Percentiles rank a stretch among this genome's conserved stretches.
Evolutionary conservation across 2,888 invertebrate genomes (phyloP).

Genomic region (Phorcus lineatus): DNA sequence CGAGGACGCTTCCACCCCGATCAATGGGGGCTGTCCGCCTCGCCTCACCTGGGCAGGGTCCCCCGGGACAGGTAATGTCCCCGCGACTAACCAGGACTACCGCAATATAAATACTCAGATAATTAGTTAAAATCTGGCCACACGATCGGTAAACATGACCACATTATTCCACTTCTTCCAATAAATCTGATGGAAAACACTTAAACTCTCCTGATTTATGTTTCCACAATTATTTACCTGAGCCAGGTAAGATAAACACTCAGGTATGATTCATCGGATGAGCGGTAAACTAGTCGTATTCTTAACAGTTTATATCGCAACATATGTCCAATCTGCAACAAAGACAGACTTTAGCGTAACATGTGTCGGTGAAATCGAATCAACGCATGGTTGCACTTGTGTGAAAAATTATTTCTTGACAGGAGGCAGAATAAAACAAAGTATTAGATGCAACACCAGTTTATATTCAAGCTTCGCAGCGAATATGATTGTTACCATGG

Average conservation of each 20-base stretch:
- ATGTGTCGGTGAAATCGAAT: not conserved
- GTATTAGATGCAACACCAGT: not conserved
- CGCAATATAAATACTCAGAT: not conserved
- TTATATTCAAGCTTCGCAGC: not conserved
- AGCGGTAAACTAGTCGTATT: not conserved
- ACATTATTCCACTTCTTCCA: not conserved
- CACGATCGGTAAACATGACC: constrained; percentile 12
- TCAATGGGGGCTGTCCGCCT: not conserved
- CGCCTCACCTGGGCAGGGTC: not conserved
- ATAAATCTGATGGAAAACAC: constrained; percentile 6
- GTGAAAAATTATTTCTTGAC: not conserved
- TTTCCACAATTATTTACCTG: constrained; percentile 2
- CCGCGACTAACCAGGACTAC: not conserved
- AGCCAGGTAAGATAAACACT: not conserved
- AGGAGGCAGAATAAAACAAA: constrained; percentile 10
- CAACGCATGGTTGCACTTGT: too few species aligned
- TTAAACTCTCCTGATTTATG: constrained; percentile 14
- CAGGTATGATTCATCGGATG: not conserved
- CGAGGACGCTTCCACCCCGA: not conserved
- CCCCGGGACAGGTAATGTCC: not conserved
- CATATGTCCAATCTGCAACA: not conserved
- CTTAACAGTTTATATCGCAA: not conserved
- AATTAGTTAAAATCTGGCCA: constrained; percentile 14
- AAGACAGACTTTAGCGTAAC: not conserved
- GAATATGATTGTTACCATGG: constrained; percentile 7